Evolutionary conservation across 2,113 vertebrate genomes (phyloP), one percentile per base, ranked within the genome.

Genomic region (Heliornis fulica): DNA sequence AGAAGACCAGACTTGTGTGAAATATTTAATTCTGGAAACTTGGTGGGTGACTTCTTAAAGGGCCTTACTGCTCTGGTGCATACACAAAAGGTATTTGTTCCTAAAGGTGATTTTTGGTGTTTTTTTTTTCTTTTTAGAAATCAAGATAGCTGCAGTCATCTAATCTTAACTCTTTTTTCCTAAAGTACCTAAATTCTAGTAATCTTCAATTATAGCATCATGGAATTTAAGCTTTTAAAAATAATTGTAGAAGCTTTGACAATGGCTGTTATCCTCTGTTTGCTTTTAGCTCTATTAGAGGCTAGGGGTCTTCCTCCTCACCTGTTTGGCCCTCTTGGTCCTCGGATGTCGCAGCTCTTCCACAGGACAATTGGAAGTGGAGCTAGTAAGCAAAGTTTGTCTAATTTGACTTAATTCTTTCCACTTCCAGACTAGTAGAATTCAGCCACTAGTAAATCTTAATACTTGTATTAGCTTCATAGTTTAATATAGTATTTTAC

Each of bases 321-420:
- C 97, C 98, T 99, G 72, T 99, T 99, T 97, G 99, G 99, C 82
- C 99, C 99, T 89, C 98, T 99, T 93, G 99, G 99, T 96, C 99
- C 99, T 96, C 98, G 99, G 83, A 99, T 99, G 99, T 99, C 99
- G 66, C 99, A 99, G 83, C 99, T 99, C 95, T 99, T 99, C 98
- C 99, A 99, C 98, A 99, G 99, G 98, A 99, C 99, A 97, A 99
- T 99, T 97, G 99, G 99, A 98, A 99, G 99, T 86, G 99, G 99
- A 98, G 99, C 99, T 96, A 99, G 99, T 99, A 97, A 99, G 99
- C 98, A 93, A 95, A 97, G 86, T 97, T 96, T 96, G 96, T 96
- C 95, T 96, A 95, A 96, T 95, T 95, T 96, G 90, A 96, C 93
- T 95, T 95, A 81, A 87, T 95, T 96, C 79, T 95, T 96, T 97